A percentile compares a stretch with the other conserved stretches of the same genome.
Conservation (phyloP, 92 coral and sea anemone species). For the Blastomussa wellsi region DNA sequence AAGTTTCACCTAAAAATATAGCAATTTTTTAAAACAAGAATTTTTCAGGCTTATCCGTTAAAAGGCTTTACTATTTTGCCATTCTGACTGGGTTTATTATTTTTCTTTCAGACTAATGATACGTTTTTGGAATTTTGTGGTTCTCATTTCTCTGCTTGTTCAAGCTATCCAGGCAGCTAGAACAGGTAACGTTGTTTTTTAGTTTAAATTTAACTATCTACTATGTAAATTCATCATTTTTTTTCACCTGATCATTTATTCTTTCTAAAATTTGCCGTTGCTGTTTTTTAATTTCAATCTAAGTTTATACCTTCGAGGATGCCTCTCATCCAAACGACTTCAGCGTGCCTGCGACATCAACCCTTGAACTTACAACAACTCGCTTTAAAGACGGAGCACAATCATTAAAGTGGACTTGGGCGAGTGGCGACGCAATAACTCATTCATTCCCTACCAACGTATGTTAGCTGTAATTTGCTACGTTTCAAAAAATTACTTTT, state of each 20-base stretch:
- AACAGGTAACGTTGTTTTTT: neutral
- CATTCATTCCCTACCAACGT: neutral
- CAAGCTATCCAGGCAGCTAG: neutral
- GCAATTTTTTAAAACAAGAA: no score
- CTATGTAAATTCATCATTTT: neutral
- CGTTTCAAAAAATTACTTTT: no score
- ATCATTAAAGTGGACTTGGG: constrained; percentile 20
- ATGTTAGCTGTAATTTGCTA: neutral
- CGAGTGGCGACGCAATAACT: constrained; percentile 1
- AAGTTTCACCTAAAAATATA: no score
- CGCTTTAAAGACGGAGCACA: constrained; percentile 11
- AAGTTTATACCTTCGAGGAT: constrained; percentile 17
- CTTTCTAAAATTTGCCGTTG: neutral
- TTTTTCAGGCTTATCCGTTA: no score
- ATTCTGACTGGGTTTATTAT: neutral
- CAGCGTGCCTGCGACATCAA: neutral
- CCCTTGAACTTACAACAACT: constrained; percentile 1
- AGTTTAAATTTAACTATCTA: neutral
- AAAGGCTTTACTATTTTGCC: no score
- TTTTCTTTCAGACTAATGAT: neutral
- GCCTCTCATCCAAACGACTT: neutral
- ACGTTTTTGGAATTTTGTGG: neutral
- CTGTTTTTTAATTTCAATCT: neutral
- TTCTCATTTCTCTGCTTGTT: neutral
- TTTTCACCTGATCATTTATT: neutral